These are phyloP conservation scores for Aeoliscus strigatus DNA, from an alignment of 2,797 vertebrate species.

Conservation along the genomic window DNA sequence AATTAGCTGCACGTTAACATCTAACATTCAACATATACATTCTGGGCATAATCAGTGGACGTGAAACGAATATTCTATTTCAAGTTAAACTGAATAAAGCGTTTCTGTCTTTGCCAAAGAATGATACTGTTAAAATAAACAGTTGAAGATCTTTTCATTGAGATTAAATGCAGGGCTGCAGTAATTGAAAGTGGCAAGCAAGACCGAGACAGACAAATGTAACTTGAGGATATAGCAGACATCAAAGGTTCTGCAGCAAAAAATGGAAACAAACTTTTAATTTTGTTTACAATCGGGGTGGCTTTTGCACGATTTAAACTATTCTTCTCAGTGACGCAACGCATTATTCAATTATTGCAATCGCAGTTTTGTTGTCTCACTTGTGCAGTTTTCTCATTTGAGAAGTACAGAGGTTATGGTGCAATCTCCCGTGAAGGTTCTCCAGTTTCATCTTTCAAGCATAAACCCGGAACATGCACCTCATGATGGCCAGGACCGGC, in stretches of 20 bases:
- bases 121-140: slow-evolving; percentile 10
- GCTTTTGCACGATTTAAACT: slow-evolving; percentile 10
- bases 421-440: slow-evolving; percentile 33
- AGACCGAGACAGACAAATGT: neutral
- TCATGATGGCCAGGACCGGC: slow-evolving; percentile 48
- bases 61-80: slow-evolving; percentile 1
- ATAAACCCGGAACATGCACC: slow-evolving; percentile 41
- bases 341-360: slow-evolving; percentile 25
- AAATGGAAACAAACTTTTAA: neutral
- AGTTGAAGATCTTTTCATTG: slow-evolving; percentile 2
- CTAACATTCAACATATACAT: too few species aligned
- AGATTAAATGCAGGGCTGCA: slow-evolving; percentile 1
- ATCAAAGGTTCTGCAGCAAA: neutral
- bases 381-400: slow-evolving; percentile 23
- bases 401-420: slow-evolving; percentile 22
- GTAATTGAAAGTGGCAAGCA: neutral
- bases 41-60: neutral
- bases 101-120: too few species aligned
- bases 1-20: too few species aligned
- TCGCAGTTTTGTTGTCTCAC: slow-evolving; percentile 15
- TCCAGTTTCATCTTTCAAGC: slow-evolving; percentile 47
- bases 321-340: slow-evolving; percentile 6
- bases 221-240: neutral
- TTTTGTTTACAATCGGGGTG: neutral
- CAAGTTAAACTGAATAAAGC: too few species aligned